Evolutionary conservation across 92 coral and sea anemone species (phyloP).

Genomic region (Porites rus): DNA sequence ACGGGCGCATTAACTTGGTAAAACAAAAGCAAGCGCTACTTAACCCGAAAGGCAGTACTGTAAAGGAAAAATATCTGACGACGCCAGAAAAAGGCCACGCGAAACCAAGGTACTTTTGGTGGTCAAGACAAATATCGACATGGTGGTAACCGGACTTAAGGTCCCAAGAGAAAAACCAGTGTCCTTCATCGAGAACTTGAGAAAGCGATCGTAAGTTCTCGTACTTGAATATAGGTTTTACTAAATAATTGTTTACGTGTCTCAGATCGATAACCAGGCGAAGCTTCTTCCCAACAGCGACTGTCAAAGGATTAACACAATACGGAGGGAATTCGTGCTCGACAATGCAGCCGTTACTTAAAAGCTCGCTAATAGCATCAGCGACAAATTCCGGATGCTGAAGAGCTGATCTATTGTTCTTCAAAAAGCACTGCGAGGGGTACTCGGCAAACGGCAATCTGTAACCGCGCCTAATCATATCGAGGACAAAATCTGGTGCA

Average conservation of each 20-base stretch:
- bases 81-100: too few relatives aligned
- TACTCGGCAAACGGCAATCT: too few relatives aligned
- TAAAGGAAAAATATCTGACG: too few relatives aligned
- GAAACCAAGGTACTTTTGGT: conserved; percentile 35
- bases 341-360: conserved; percentile 51
- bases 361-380: conserved; percentile 55
- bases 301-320: conserved; percentile 44
- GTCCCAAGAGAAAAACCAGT: conserved; percentile 35
- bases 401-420: background rate
- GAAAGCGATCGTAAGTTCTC: conserved; percentile 29
- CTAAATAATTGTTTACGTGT: too few relatives aligned
- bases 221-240: too few relatives aligned
- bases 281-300: conserved; percentile 38
- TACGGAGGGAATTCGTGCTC: conserved; percentile 43
- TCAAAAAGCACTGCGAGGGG: too few relatives aligned
- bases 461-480: too few relatives aligned
- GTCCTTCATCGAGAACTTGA: conserved; percentile 13
- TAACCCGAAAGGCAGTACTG: too few relatives aligned
- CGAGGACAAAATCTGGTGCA: too few relatives aligned
- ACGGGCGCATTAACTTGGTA: too few relatives aligned
- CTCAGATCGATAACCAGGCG: background rate
- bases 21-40: too few relatives aligned
- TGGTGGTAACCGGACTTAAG: conserved; percentile 49
- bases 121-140: conserved; percentile 34
- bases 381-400: conserved; percentile 27